Percentiles rank a stretch among this genome's conserved stretches.
phyloP scores from a whole-genome alignment of 2,113 vertebrate species.

The Menidia beryllina region DNA sequence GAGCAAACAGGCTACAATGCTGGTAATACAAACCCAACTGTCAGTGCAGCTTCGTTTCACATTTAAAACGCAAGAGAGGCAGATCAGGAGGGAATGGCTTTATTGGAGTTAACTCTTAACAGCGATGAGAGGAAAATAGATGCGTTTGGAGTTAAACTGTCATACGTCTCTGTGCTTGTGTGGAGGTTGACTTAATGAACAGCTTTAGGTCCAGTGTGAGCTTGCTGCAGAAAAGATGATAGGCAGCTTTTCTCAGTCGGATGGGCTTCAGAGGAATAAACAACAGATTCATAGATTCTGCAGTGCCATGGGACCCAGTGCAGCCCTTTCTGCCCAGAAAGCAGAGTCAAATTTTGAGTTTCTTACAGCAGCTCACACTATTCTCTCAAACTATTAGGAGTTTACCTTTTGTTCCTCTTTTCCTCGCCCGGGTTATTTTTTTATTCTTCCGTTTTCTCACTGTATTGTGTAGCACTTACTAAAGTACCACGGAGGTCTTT shows the following conservation, averaged over 20 bases:
- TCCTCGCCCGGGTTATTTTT: background rate
- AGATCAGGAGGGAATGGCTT: background rate
- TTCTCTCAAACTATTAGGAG: background rate
- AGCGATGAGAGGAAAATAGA: background rate
- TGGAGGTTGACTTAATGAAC: too few species aligned
- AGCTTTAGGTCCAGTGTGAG: background rate
- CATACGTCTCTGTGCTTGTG: too few species aligned
- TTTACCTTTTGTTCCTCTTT: too few species aligned
- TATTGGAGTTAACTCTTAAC: background rate
- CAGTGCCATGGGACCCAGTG: background rate
- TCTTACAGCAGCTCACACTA: background rate
- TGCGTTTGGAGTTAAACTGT: too few species aligned
- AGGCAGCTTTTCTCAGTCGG: background rate
- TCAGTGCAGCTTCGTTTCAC: background rate
- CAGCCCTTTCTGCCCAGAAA: background rate
- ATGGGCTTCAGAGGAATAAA: conserved; percentile 3
- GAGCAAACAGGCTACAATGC: background rate
- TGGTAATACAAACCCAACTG: background rate
- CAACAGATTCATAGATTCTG: background rate
- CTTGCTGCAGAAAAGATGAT: background rate
- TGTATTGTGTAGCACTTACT: background rate
- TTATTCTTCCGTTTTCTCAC: background rate
- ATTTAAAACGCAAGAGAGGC: background rate
- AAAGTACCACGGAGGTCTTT: conserved; percentile 1
- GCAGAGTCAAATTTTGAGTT: conserved; percentile 7